Percentiles rank a stretch among this genome's conserved stretches.
Conservation (phyloP, 2,888 invertebrate genomes). For the Nomada fabriciana region DNA sequence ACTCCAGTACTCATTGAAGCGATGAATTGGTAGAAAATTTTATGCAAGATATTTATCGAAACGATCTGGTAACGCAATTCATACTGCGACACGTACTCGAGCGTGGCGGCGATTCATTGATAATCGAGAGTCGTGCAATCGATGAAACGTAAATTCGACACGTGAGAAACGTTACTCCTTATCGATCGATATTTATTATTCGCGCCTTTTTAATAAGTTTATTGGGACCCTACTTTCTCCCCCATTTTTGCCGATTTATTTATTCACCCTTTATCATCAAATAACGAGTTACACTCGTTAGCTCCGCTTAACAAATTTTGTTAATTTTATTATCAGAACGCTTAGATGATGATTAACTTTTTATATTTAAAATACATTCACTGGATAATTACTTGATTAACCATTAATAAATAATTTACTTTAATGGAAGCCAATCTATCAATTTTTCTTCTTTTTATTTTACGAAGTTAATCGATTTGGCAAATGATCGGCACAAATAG, state of each 20-base stretch:
- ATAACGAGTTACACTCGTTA: background rate
- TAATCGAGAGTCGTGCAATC: constrained; percentile 16
- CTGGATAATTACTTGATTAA: too few species aligned
- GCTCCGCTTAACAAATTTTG: too few species aligned
- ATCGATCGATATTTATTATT: background rate
- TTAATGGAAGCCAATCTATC: too few species aligned
- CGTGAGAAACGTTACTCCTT: background rate
- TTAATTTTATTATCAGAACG: too few species aligned
- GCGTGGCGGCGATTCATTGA: constrained; percentile 25
- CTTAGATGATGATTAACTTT: too few species aligned
- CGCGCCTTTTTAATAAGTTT: background rate
- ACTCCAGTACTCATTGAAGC: background rate
- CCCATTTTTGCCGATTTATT: background rate
- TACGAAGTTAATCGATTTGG: too few species aligned
- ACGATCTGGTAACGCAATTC: background rate
- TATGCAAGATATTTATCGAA: background rate
- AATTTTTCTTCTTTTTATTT: too few species aligned
- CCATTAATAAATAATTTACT: too few species aligned
- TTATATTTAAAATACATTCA: too few species aligned
- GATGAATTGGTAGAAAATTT: background rate
- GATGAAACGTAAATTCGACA: constrained; percentile 14
- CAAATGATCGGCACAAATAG: too few species aligned
- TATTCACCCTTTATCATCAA: background rate
- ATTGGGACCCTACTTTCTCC: background rate
- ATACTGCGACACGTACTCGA: background rate